phyloP scores from a whole-genome alignment of 2,888 invertebrate genomes.

The Euproctis similis region DNA sequence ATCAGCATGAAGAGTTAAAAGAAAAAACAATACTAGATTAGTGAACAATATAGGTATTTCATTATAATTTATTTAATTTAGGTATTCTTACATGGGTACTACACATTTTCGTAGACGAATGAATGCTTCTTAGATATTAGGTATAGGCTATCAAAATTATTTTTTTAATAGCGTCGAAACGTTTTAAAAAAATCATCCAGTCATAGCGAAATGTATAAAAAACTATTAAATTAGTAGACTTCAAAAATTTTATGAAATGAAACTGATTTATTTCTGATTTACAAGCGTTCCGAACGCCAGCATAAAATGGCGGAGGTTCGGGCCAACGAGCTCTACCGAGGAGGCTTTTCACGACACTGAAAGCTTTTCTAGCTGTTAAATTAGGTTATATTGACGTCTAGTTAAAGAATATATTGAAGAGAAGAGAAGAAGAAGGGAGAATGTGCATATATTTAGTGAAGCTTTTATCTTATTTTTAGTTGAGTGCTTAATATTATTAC shows the following conservation, averaged over 20 bases:
- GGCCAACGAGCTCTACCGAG: not conserved
- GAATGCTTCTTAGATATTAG: too few relatives aligned
- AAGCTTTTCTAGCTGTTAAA: not conserved
- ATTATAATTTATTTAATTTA: too few relatives aligned
- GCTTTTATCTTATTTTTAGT: too few relatives aligned
- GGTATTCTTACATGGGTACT: conserved; percentile 5
- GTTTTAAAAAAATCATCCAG: not conserved
- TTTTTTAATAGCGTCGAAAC: not conserved
- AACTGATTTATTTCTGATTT: too few relatives aligned
- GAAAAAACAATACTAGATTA: too few relatives aligned
- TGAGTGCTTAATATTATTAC: too few relatives aligned
- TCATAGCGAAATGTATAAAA: not conserved
- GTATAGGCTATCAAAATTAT: too few relatives aligned
- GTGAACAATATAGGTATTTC: too few relatives aligned
- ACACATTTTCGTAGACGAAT: conserved; percentile 3
- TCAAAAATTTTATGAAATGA: not conserved
- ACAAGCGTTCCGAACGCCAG: too few relatives aligned
- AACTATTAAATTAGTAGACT: not conserved
- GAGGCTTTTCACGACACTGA: not conserved
- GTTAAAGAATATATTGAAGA: too few relatives aligned
- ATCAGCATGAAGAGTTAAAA: too few relatives aligned
- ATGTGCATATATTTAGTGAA: not conserved
- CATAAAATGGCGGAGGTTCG: not conserved
- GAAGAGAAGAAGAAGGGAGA: too few relatives aligned
- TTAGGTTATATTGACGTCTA: not conserved